A percentile compares a stretch with the other conserved stretches of the same genome.
Conservation (phyloP, 2,113 vertebrate genomes). For the Thermophis baileyi region DNA sequence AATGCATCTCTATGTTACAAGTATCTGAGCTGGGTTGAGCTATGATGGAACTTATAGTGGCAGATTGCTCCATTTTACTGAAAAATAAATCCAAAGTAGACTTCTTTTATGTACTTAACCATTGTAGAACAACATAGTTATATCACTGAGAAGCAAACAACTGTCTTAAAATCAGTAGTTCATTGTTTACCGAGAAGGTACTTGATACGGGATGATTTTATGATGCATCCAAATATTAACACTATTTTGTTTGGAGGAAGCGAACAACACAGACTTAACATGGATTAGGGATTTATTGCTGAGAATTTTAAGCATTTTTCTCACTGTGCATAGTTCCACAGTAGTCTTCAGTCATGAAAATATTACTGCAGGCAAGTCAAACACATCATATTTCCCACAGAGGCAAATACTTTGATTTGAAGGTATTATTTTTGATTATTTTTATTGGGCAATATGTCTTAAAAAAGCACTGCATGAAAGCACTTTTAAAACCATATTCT, state of each 20-base stretch:
- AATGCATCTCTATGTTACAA: background rate
- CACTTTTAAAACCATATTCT: conserved; percentile 5
- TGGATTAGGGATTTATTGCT: conserved; percentile 9
- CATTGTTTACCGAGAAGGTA: conserved; percentile 1
- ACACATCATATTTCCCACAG: background rate
- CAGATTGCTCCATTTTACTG: background rate
- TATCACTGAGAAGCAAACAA: background rate
- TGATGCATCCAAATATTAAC: background rate
- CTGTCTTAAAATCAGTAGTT: background rate
- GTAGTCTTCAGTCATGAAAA: conserved; percentile 10
- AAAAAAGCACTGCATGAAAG: rapidly evolving
- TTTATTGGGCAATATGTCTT: conserved; percentile 5
- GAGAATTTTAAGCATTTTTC: background rate
- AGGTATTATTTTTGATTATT: conserved; percentile 19
- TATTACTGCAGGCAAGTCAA: background rate
- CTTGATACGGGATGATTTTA: background rate
- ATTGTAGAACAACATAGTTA: background rate
- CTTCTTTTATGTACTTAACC: background rate
- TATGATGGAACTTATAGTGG: background rate
- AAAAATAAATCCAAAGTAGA: background rate
- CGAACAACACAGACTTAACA: background rate
- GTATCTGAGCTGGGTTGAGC: background rate
- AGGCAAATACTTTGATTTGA: conserved; percentile 4
- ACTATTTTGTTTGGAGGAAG: background rate
- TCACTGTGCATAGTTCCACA: background rate